Percentiles rank a stretch among this genome's conserved stretches.
Evolutionary conservation across 2,888 invertebrate genomes (phyloP).

Genomic region (Lacanobia wlatinum): DNA sequence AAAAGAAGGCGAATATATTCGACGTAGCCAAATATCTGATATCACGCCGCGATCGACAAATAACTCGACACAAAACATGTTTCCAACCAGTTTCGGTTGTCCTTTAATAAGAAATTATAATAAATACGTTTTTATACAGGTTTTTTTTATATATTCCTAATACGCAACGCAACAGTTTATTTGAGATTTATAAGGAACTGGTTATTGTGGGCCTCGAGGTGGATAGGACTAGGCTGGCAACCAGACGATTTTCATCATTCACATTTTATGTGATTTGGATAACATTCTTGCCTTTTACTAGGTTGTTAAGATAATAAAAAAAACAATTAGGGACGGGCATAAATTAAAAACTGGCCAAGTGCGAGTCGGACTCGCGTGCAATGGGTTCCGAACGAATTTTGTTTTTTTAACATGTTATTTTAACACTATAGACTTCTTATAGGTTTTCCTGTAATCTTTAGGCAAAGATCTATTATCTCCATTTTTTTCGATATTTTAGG

Average conservation of each 20-base stretch:
- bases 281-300: too few species aligned
- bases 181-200: slow-evolving; percentile 28
- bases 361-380: too few species aligned
- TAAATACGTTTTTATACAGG: slow-evolving; percentile 33
- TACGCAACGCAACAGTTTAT: slow-evolving; percentile 7
- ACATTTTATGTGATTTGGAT: not conserved
- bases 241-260: not conserved
- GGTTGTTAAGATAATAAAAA: too few species aligned
- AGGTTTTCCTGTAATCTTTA: too few species aligned
- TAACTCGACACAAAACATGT: slow-evolving; percentile 29
- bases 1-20: not conserved
- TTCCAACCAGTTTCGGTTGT: slow-evolving; percentile 40
- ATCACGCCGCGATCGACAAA: slow-evolving; percentile 19
- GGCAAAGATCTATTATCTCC: too few species aligned
- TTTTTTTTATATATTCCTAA: slow-evolving; percentile 29
- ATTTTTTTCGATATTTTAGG: too few species aligned
- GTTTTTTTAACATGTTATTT: too few species aligned
- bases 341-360: too few species aligned
- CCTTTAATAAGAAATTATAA: slow-evolving; percentile 43
- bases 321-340: too few species aligned
- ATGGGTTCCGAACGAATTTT: too few species aligned
- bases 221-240: slow-evolving; percentile 5
- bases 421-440: too few species aligned
- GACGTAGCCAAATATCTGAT: not conserved
- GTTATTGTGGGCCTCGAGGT: slow-evolving; percentile 45